Percentiles rank a stretch among this genome's conserved stretches.
Evolutionary conservation across 2,113 vertebrate genomes (phyloP).

Genomic region (Albula glossodonta): DNA sequence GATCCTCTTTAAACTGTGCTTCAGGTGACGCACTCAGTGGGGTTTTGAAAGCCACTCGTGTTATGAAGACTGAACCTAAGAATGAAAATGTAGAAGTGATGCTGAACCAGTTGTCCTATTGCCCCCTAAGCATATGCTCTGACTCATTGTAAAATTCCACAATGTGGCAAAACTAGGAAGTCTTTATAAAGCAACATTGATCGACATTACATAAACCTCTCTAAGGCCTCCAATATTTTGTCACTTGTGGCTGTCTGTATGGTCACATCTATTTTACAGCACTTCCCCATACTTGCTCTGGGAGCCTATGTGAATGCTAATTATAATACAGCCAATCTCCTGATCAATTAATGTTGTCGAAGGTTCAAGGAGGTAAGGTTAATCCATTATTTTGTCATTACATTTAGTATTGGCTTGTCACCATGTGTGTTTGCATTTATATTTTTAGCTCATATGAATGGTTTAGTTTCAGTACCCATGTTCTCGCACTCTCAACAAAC

Average conservation of each 20-base stretch:
- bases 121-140: not conserved
- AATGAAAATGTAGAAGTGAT: not conserved
- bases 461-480: too few species aligned
- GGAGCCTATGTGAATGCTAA: too few species aligned
- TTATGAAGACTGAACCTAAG: conserved; percentile 12
- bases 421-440: too few species aligned
- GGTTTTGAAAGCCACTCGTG: conserved; percentile 18
- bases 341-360: too few species aligned
- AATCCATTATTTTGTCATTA: too few species aligned
- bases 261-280: not conserved
- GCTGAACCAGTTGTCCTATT: not conserved
- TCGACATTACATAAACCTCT: not conserved
- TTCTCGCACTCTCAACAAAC: too few species aligned
- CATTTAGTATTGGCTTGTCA: too few species aligned
- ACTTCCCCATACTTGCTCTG: too few species aligned
- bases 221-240: not conserved
- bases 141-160: conserved; percentile 28
- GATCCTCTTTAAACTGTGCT: not conserved
- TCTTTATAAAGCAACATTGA: not conserved
- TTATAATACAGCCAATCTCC: too few species aligned
- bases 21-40: not conserved
- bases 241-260: not conserved
- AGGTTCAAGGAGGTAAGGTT: too few species aligned
- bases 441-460: too few species aligned
- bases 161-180: conserved; percentile 27